Base-by-base conservation (phyloP, 2,797 vertebrate genomes). In the Sphenopsis melanotis region DNA sequence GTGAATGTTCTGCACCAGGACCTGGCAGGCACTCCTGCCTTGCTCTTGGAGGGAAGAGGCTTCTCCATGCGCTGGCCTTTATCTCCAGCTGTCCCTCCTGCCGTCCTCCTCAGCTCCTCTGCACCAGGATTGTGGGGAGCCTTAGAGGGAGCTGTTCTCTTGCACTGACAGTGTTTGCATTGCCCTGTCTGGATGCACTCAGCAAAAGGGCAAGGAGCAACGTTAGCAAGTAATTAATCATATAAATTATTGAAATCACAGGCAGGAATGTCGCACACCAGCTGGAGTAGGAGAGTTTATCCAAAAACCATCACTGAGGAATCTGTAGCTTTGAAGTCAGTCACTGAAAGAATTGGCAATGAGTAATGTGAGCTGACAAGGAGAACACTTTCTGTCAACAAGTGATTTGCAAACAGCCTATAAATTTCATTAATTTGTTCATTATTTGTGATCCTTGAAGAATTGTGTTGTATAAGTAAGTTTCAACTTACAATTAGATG, bases 381-480 rank as follows among this genome's bases (percentile, higher is more conserved):
- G 32, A 50, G 23, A 92, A 55, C 3, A 9, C 61, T 86, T 93
- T 92, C 86, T 92, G 86, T 94, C 82, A 92, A 82, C 86, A 89
- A 83, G 34, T 80, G 87, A 93, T 89, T 82, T 85, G 81, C 60
- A 89, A 95, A 92, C 81, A 85, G 68, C 84, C 76, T 89, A 71
- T 75, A 95, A 83, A 96, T 95, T 93, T 70, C 75, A 89, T 92
- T 95, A 95, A 94, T 94, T 90, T 95, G 71, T 83, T 94, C 94
- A 85, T 89, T 95, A 93, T 80, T 89, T 89, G 75, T 89, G 83
- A 75, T 90, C 47, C 57, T 95, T 88, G 89, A 90, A 88, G 71
- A 85, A 85, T 53, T 79, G 85, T 68, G 72, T 77, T 79, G 46
- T 60, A 36, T 82, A 95, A 96, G 78, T 93, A 94, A 92, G 83